Conservation (phyloP, 2,113 vertebrate species). For the Anser brachyrhynchus region DNA sequence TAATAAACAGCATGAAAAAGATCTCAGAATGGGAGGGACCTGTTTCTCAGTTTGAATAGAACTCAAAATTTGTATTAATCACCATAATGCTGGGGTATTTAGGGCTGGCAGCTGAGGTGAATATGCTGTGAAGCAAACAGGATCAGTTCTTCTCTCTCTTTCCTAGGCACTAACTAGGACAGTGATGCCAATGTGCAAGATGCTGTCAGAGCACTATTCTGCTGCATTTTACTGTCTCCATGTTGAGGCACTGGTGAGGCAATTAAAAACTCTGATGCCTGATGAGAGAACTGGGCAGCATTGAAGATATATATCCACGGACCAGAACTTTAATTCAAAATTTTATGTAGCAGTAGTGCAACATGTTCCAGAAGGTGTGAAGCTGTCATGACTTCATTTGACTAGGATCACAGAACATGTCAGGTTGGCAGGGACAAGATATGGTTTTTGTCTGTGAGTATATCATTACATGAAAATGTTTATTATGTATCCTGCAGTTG, state of each 20-base stretch:
- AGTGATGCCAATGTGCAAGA: background rate
- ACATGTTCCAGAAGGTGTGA: background rate
- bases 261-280: background rate
- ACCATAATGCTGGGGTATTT: background rate
- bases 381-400: background rate
- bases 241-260: background rate
- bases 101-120: background rate
- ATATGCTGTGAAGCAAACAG: fast-evolving
- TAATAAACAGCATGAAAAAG: background rate
- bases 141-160: background rate
- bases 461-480: background rate
- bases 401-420: background rate
- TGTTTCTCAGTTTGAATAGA: background rate
- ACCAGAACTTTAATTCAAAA: background rate
- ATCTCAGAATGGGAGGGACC: background rate
- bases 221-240: background rate
- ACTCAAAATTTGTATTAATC: background rate
- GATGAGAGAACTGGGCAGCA: background rate
- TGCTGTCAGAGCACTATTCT: background rate
- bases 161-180: background rate
- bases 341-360: background rate
- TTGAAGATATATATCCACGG: background rate
- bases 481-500: background rate
- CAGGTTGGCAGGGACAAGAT: background rate
- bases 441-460: background rate